phyloP scores from a whole-genome alignment of 2,888 invertebrate species.

The Eugnorisma glareosa region DNA sequence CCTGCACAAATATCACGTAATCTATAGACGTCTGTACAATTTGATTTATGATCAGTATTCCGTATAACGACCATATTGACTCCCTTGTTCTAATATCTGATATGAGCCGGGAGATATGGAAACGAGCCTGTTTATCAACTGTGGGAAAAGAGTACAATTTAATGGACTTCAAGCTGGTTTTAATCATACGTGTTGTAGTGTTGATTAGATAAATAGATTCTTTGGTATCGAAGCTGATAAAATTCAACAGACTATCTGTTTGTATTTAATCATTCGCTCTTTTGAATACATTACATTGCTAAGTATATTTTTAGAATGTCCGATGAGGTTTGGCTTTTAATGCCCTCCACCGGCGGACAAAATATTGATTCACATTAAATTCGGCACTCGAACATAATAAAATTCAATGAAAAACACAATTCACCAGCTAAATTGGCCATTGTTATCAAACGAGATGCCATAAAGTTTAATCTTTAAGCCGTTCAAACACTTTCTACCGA shows the following conservation, averaged over 20 bases:
- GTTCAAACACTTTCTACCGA: conserved; percentile 79
- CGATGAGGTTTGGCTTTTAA: not conserved
- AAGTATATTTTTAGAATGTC: conserved; percentile 1
- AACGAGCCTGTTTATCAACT: conserved; percentile 66
- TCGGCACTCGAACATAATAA: conserved; percentile 52
- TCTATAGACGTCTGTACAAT: conserved; percentile 44
- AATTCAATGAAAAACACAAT: conserved; percentile 68
- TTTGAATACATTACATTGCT: conserved; percentile 28
- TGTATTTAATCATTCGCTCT: conserved; percentile 32
- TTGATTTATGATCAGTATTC: conserved; percentile 58
- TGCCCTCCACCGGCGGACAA: conserved; percentile 22
- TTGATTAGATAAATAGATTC: conserved; percentile 65
- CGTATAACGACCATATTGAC: conserved; percentile 46
- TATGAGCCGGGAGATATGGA: conserved; percentile 56
- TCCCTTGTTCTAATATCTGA: conserved; percentile 61
- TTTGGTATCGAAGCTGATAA: conserved; percentile 50
- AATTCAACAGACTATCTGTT: conserved; percentile 34
- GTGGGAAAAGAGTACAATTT: conserved; percentile 64
- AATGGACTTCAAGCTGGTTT: conserved; percentile 56
- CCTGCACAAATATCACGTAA: conserved; percentile 46
- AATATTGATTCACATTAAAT: conserved; percentile 53
- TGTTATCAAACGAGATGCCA: conserved; percentile 74
- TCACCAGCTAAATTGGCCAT: conserved; percentile 74
- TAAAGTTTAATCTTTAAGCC: conserved; percentile 73
- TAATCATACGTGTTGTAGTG: conserved; percentile 52